Percentiles rank a stretch among this genome's conserved stretches.
These are phyloP conservation scores for Diacarnus erythraeanus DNA, from an alignment of 37 sponge, comb jelly and placozoan genomes.

Conservation along the genomic window DNA sequence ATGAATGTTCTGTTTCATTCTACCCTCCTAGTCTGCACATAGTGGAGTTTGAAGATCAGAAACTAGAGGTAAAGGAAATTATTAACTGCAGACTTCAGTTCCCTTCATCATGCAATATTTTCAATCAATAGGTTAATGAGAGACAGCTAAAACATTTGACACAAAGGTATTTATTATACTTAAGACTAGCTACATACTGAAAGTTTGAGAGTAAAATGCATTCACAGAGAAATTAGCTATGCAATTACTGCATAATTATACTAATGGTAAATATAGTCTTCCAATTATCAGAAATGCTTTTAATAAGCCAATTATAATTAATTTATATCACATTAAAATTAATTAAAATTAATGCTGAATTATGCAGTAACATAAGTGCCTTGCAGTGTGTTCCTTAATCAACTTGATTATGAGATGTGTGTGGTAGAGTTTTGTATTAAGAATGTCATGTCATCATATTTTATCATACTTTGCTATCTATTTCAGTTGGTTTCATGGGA, in stretches of 20 bases:
- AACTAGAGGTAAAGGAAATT: constrained; percentile 57
- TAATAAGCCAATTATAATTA: no score
- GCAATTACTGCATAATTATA: no score
- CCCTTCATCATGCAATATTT: not conserved
- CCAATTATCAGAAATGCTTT: no score
- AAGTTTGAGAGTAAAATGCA: no score
- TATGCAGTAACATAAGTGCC: not conserved
- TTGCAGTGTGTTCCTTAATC: not conserved
- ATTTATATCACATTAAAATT: no score
- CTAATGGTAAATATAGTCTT: no score
- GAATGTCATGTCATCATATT: not conserved
- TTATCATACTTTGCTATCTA: not conserved
- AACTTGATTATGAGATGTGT: not conserved
- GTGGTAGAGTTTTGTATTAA: constrained; percentile 1
- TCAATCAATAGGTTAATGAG: constrained; percentile 47
- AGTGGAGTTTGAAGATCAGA: constrained; percentile 66
- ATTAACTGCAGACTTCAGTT: not conserved
- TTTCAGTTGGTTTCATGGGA: constrained; percentile 77
- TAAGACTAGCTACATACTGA: no score
- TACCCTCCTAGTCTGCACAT: constrained; percentile 47
- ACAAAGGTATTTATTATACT: constrained; percentile 39
- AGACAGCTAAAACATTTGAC: constrained; percentile 63
- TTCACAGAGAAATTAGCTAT: no score
- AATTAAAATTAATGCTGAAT: no score
- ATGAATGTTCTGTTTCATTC: constrained; percentile 57